phyloP scores from a whole-genome alignment of 2,888 invertebrate genomes.

The Neoitamus cyanurus region DNA sequence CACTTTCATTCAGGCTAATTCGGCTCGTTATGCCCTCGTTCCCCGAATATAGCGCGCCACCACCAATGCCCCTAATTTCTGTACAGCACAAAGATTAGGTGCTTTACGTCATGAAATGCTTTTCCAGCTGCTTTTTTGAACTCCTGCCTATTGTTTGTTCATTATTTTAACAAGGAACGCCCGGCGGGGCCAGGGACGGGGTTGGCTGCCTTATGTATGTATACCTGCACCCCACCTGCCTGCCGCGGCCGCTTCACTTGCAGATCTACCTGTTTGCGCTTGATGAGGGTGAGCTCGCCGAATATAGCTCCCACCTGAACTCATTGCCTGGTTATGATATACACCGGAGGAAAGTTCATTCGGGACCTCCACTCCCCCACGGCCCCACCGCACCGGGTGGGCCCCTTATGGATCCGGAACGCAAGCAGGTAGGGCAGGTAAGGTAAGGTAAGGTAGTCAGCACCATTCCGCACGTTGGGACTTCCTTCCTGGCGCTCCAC shows the following conservation, averaged over 20 bases:
- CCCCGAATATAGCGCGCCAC: neutral
- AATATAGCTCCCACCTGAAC: slow-evolving; percentile 7
- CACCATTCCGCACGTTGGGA: neutral
- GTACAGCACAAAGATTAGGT: slow-evolving; percentile 25
- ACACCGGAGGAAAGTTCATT: neutral
- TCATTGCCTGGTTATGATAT: slow-evolving; percentile 37
- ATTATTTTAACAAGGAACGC: slow-evolving; percentile 49
- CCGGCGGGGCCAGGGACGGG: neutral
- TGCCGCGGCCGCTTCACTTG: neutral
- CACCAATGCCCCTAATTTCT: slow-evolving; percentile 31
- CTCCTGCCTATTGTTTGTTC: slow-evolving; percentile 45
- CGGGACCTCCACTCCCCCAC: neutral
- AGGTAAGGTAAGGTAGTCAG: neutral
- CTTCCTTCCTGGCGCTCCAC: neutral
- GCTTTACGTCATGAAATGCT: slow-evolving; percentile 37
- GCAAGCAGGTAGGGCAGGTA: neutral
- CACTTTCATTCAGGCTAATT: slow-evolving; percentile 6
- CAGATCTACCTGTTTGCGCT: slow-evolving; percentile 33
- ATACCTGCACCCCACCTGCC: no score
- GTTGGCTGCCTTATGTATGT: neutral
- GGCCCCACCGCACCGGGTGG: neutral
- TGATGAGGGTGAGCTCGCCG: slow-evolving; percentile 14
- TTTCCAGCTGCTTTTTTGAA: slow-evolving; percentile 40
- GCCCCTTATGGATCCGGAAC: neutral
- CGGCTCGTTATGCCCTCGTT: slow-evolving; percentile 4